A percentile compares a stretch with the other conserved stretches of the same genome.
Conservation (phyloP, 1,140 invertebrate genomes). For the Drosophila sp. region DNA sequence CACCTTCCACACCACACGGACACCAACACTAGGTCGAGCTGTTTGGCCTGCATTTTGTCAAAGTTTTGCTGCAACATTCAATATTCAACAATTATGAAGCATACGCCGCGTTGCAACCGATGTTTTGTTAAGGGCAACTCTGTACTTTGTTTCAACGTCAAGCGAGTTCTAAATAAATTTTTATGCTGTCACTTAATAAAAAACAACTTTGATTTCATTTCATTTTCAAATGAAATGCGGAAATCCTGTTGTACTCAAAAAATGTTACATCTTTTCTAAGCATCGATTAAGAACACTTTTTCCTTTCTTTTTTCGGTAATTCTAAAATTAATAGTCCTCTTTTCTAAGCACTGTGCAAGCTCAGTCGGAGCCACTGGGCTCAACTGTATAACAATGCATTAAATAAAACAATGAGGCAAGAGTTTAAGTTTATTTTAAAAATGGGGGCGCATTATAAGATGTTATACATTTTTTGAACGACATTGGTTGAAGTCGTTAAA, state of each 20-base stretch:
- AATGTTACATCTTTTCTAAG: not conserved
- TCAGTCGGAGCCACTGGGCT: conserved; percentile 7
- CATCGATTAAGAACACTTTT: too few relatives aligned
- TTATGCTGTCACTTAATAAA: not conserved
- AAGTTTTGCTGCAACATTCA: conserved; percentile 26
- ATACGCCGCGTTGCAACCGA: conserved; percentile 23
- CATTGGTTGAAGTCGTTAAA: not conserved
- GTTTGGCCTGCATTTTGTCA: conserved; percentile 30
- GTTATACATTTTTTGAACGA: conserved; percentile 14
- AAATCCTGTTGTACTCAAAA: not conserved
- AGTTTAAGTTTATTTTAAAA: conserved; percentile 30
- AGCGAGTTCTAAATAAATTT: not conserved
- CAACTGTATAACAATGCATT: conserved; percentile 26
- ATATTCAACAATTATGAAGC: conserved; percentile 30
- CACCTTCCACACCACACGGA: not conserved
- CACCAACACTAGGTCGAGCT: not conserved
- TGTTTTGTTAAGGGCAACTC: not conserved
- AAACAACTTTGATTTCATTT: not conserved
- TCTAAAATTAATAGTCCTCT: too few relatives aligned
- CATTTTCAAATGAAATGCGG: not conserved
- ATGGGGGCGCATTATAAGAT: conserved; percentile 19
- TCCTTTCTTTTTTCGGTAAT: too few relatives aligned
- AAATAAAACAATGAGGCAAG: conserved; percentile 19
- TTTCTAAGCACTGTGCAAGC: conserved; percentile 22
- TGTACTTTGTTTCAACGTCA: conserved; percentile 1